Conservation (phyloP, 2,113 vertebrate genomes). For the Dicrurus megarhynchus region DNA sequence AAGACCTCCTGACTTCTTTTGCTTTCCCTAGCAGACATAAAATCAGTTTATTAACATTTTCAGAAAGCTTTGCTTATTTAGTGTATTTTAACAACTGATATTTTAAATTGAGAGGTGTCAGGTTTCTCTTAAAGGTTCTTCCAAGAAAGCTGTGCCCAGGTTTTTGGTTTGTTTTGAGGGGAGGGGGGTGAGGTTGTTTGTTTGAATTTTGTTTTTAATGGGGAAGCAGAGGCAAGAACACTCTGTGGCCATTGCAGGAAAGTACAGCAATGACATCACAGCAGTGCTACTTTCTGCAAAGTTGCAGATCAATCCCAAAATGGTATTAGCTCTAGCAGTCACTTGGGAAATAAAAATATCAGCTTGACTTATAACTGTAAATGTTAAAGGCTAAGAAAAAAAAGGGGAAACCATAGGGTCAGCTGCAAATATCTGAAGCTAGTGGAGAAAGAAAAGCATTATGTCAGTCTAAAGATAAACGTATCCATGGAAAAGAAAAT, state of each 20-base stretch:
- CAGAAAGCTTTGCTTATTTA: background rate
- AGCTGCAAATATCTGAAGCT: background rate
- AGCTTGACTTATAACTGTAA: background rate
- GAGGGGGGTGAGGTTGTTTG: background rate
- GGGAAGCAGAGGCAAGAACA: background rate
- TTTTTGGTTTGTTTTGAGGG: background rate
- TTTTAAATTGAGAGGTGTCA: background rate
- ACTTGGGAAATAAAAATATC: background rate
- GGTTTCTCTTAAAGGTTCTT: background rate
- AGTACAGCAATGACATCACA: background rate
- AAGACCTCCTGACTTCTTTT: background rate
- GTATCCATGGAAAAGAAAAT: background rate
- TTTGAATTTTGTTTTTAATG: background rate
- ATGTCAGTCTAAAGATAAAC: background rate
- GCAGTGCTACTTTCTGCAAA: background rate
- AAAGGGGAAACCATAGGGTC: background rate
- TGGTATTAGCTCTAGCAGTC: background rate
- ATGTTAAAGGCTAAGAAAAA: constrained; percentile 4
- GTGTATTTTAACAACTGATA: background rate
- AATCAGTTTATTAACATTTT: background rate
- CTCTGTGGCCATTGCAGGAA: background rate
- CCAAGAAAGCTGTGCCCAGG: background rate
- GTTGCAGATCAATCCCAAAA: background rate
- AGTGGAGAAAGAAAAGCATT: background rate
- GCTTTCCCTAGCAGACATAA: background rate